Conservation (phyloP, 2,888 invertebrate species). For the Rapana venosa region DNA sequence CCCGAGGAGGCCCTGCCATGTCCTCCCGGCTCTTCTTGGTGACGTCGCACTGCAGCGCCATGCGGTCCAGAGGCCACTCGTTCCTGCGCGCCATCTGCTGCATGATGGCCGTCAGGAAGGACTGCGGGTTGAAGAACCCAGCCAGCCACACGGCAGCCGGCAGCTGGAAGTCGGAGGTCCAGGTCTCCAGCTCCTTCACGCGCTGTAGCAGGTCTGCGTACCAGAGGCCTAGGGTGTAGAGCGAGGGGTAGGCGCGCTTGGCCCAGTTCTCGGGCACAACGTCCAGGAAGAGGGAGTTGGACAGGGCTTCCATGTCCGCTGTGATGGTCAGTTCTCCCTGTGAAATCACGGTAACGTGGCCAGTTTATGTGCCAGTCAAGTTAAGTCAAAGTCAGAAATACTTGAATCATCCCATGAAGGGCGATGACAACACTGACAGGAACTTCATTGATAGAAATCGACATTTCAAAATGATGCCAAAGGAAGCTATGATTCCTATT, state of each 20-base stretch:
- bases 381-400: no score
- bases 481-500: neutral
- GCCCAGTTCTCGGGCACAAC: conserved; percentile 91
- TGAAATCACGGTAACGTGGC: neutral
- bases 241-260: conserved; percentile 92
- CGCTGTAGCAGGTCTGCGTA: conserved; percentile 93
- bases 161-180: conserved; percentile 91
- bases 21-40: conserved; percentile 98
- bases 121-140: conserved; percentile 98
- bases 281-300: conserved; percentile 94
- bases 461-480: neutral
- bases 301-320: conserved; percentile 95
- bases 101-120: conserved; percentile 97
- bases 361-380: no score
- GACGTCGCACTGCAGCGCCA: conserved; percentile 97
- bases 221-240: conserved; percentile 92
- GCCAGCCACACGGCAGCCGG: conserved; percentile 95
- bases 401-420: no score
- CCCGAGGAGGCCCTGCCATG: conserved; percentile 87
- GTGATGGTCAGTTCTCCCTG: conserved; percentile 97
- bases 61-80: conserved; percentile 95
- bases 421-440: neutral
- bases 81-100: conserved; percentile 93
- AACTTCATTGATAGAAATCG: no score
- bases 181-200: conserved; percentile 88